Evolutionary conservation across 2,797 vertebrate genomes (phyloP), one percentile per base, ranked within the genome.

Genomic region (Sternotherus odoratus): DNA sequence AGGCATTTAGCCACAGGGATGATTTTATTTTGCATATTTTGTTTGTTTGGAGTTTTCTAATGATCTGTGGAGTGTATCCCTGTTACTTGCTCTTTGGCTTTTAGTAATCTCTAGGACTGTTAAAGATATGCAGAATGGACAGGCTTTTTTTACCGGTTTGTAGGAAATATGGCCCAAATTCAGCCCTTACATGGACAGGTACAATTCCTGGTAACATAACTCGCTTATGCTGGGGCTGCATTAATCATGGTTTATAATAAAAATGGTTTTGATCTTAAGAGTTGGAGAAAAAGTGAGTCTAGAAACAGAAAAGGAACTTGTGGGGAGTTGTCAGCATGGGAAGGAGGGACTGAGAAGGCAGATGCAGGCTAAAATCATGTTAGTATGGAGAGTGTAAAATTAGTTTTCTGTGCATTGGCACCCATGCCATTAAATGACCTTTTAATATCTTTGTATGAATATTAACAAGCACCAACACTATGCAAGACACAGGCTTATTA

Each of bases 401-500:
- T n/a, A 77, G 28, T 57, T 83, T 86, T 63, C 66, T 86, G 82
- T 88, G 72, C 11, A 51, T 88, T 87, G 78, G 89, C 84, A 77
- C 2, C 69, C 24, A n/a, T n/a, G n/a, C n/a, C n/a, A n/a, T n/a
- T n/a, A n/a, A 43, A 48, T 11, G 11, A 43, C 43, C 43, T 43
- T 46, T 30, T 83, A 85, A 89, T 79, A 49, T n/a, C 46, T 48
- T 9, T 11, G 46, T 48, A 48, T 51, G 51, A 53, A 53, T 53
- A 12, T 53, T 53, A 53, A 23, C 13, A 69, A 39, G 66, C 21
- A 39, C n/a, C 9, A 39, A 39, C 66, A 69, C 87, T 88, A 83
- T 91, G 33, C 79, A 89, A 77, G 57, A 50, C 12, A 46, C 74
- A 87, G 63, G 72, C 50, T 81, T 66, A 24, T 82, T 80, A 86